Evolutionary conservation across 2,888 invertebrate species (phyloP).

Genomic region (Pharmacophagus antenor): DNA sequence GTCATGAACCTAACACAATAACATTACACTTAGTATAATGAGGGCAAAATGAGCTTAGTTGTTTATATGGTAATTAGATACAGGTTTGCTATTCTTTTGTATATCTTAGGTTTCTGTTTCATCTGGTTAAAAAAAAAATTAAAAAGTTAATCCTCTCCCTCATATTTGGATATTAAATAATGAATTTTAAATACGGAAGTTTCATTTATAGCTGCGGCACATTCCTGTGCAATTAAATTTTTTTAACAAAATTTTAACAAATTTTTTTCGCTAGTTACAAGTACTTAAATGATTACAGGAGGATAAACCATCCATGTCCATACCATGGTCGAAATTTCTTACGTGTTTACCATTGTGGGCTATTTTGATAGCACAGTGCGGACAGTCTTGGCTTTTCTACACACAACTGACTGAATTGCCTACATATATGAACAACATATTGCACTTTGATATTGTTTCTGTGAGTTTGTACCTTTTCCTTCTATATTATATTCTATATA

Average conservation of each 20-base stretch:
- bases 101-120: too few species aligned
- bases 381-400: constrained; percentile 92
- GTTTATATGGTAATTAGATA: neutral
- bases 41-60: constrained; percentile 12
- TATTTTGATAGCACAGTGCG: constrained; percentile 90
- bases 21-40: constrained; percentile 20
- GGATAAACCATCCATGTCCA: constrained; percentile 72
- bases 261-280: too few species aligned
- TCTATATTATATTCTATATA: constrained; percentile 5
- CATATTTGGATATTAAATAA: too few species aligned
- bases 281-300: constrained; percentile 56
- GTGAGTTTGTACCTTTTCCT: constrained; percentile 70
- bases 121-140: too few species aligned
- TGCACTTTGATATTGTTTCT: constrained; percentile 89
- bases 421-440: constrained; percentile 90
- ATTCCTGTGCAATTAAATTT: too few species aligned
- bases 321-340: constrained; percentile 88
- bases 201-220: too few species aligned
- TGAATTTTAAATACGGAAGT: too few species aligned
- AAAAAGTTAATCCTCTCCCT: too few species aligned
- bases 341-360: constrained; percentile 91
- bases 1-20: constrained; percentile 22
- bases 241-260: too few species aligned
- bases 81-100: neutral
- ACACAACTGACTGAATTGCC: constrained; percentile 91